These are phyloP conservation scores for Melinaea marsaeus DNA, from an alignment of 2,888 invertebrate genomes.

Conservation along the genomic window DNA sequence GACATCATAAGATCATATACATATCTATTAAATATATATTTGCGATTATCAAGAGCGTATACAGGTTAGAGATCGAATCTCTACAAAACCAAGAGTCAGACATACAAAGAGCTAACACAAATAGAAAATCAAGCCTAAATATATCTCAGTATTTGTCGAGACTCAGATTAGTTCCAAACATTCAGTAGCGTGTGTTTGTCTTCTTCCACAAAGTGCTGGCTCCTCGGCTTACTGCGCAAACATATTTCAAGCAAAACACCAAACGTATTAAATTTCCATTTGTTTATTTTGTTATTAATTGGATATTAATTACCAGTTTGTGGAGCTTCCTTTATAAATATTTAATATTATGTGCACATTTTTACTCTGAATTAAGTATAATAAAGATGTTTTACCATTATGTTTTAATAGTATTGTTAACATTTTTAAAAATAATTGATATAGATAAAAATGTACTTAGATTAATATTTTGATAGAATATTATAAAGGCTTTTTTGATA, in stretches of 20 bases:
- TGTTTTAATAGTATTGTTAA: no score
- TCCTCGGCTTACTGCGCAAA: conserved; percentile 29
- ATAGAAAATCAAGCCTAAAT: background rate
- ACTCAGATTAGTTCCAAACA: conserved; percentile 26
- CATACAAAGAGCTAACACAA: background rate
- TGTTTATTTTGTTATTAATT: conserved; percentile 4
- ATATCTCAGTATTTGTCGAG: conserved; percentile 6
- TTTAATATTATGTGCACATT: no score
- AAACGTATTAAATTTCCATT: conserved; percentile 26
- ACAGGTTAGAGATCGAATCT: background rate
- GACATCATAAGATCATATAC: no score
- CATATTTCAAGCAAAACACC: conserved; percentile 23
- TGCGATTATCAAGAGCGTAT: no score
- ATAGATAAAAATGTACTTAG: no score
- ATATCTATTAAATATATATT: no score
- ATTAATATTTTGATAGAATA: no score
- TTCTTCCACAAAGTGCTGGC: conserved; percentile 27
- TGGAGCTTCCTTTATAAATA: no score
- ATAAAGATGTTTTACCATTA: no score
- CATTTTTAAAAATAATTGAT: no score
- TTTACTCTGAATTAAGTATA: no score
- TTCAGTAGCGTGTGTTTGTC: conserved; percentile 30
- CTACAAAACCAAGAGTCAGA: background rate
- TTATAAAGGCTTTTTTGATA: no score
- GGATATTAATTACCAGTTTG: conserved; percentile 4